Conservation (phyloP, 2,797 vertebrate genomes). For the Scolopax rusticola region DNA sequence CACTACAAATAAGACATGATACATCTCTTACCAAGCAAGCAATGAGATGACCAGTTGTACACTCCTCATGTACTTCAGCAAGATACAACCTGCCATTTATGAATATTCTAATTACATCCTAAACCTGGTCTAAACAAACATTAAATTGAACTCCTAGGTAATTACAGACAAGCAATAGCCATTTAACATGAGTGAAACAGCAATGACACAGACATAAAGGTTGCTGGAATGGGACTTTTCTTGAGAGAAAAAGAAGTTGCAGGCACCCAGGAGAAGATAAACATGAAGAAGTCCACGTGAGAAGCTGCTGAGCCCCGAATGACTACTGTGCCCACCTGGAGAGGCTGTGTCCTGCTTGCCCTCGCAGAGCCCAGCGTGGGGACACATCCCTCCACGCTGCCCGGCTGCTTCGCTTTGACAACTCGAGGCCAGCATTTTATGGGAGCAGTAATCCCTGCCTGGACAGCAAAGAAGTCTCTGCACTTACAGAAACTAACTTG, state of each 20-base stretch:
- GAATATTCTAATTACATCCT: neutral
- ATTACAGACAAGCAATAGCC: neutral
- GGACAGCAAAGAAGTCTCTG: neutral
- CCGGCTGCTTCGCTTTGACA: neutral
- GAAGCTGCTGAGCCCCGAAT: neutral
- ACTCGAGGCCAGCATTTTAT: neutral
- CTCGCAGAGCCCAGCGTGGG: neutral
- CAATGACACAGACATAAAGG: neutral
- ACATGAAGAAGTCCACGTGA: fast-evolving
- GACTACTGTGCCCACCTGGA: neutral
- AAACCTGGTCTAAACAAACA: neutral
- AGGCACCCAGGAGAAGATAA: neutral
- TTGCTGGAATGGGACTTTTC: neutral
- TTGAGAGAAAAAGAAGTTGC: neutral
- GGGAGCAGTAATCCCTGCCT: neutral
- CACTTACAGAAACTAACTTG: neutral
- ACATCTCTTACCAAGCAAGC: neutral
- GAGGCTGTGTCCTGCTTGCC: neutral
- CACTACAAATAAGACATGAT: neutral
- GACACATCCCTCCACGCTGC: neutral
- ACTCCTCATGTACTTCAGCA: neutral
- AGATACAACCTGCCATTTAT: neutral
- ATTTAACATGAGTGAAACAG: neutral
- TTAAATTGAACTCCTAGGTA: neutral
- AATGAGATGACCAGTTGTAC: neutral